Conservation (phyloP, 1,140 invertebrate species). For the Vanessa atalanta region DNA sequence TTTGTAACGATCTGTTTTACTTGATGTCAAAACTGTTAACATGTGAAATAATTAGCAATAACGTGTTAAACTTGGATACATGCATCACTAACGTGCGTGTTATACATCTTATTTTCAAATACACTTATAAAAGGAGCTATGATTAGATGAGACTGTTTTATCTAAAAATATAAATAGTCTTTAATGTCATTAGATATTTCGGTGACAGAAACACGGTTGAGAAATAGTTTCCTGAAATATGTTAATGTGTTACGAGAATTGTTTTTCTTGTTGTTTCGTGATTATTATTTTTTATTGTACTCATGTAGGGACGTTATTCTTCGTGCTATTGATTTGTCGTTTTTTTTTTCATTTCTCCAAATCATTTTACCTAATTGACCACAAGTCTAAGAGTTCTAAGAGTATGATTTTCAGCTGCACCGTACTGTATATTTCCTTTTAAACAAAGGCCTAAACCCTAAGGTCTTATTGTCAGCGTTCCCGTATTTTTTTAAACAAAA, state of each 20-base stretch:
- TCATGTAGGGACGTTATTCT: background rate
- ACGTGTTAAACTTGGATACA: background rate
- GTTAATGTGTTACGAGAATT: conserved; percentile 23
- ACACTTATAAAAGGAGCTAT: background rate
- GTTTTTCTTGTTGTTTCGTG: background rate
- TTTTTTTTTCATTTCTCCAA: too few species aligned
- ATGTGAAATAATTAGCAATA: background rate
- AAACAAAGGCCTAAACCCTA: too few species aligned
- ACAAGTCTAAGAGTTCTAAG: too few species aligned
- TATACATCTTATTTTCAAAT: background rate
- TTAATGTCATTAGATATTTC: conserved; percentile 13
- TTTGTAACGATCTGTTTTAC: too few species aligned
- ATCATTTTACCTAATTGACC: too few species aligned
- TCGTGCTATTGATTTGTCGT: background rate
- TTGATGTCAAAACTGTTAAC: too few species aligned
- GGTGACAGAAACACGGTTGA: conserved; percentile 28
- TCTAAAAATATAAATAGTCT: background rate
- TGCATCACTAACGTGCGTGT: background rate
- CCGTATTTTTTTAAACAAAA: too few species aligned
- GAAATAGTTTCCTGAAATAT: conserved; percentile 29
- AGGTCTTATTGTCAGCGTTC: too few species aligned
- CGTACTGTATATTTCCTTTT: too few species aligned
- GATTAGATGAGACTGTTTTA: background rate
- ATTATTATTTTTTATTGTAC: background rate
- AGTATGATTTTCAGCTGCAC: too few species aligned